Percentiles rank a stretch among this genome's conserved stretches.
Conservation (phyloP, 2,113 vertebrate species). For the Cariama cristata region DNA sequence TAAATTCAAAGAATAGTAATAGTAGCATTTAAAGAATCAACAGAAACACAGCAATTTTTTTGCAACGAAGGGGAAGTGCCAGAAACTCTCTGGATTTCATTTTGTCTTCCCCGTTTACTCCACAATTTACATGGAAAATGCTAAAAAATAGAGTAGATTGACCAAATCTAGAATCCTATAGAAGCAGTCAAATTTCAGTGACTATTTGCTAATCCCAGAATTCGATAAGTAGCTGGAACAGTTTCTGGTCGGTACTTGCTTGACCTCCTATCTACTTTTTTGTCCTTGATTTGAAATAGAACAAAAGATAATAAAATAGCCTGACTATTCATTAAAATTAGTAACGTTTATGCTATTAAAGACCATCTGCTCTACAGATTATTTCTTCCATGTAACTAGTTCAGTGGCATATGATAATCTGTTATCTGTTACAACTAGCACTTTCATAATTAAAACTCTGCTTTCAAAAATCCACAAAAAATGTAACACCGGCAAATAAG, state of each 20-base stretch:
- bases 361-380: neutral
- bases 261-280: neutral
- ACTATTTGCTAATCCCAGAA: neutral
- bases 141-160: neutral
- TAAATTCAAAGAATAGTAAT: neutral
- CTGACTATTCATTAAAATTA: neutral
- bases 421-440: neutral
- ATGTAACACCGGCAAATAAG: neutral
- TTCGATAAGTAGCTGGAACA: neutral
- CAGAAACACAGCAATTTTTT: fast-evolving
- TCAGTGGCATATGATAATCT: neutral
- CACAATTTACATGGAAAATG: neutral
- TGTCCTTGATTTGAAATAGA: neutral
- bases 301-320: neutral
- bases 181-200: neutral
- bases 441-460: neutral
- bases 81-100: neutral
- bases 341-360: neutral
- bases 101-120: neutral
- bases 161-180: neutral
- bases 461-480: neutral
- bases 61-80: neutral
- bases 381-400: neutral
- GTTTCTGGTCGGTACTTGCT: neutral
- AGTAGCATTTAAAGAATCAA: neutral